Base-by-base conservation (phyloP, 2,113 vertebrate species). In the Eulemur macaco region DNA sequence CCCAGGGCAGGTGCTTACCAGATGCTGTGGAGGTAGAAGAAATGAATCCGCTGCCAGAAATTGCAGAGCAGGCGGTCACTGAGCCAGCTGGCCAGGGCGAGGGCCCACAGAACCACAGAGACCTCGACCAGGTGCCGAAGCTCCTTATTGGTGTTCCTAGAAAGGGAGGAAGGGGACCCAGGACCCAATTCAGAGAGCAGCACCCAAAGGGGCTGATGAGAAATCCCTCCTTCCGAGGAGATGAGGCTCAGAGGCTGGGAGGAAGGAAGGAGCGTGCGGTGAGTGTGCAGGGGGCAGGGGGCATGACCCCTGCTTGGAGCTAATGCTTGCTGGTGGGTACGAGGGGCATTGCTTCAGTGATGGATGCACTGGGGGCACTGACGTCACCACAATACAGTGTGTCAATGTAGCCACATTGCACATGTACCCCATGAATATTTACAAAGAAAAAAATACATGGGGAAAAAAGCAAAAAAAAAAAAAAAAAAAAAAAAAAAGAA, bases 11-110 rank as follows among this genome's bases (percentile, higher is more conserved):
- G n/a, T 25, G 42, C 99, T 98, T 98, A 99, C 99, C 99, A 99
- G 97, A 99, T 98, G 93, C 99, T 99, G 34, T 99, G 99, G 68
- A 99, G 97, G 98, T 99, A 99, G 97, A 98, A 99, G 97, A 99
- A 99, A 98, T 99, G 98, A 45, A 99, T 94, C 29, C 89, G 97
- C 83, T 99, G 99, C 99, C 99, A 99, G 97, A 99, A 98, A 66
- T 98, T 98, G 29, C 99, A 99, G 76, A 99, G 98, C 42, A 99
- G 98, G 0, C 99, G 98, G 97, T 99, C 99, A 0, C 99, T 99
- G 45, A 99, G 92, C 99, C 99, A 99, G 98, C 99, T 99, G 97
- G 97, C 96, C 98, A 99, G 98, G 68, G 99, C 99, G 13, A 99
- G 86, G 0, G 68, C 94, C 99, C 99, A 99, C 96, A 99, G 98